phyloP scores from a whole-genome alignment of 2,888 invertebrate genomes.

The Spodoptera littoralis region DNA sequence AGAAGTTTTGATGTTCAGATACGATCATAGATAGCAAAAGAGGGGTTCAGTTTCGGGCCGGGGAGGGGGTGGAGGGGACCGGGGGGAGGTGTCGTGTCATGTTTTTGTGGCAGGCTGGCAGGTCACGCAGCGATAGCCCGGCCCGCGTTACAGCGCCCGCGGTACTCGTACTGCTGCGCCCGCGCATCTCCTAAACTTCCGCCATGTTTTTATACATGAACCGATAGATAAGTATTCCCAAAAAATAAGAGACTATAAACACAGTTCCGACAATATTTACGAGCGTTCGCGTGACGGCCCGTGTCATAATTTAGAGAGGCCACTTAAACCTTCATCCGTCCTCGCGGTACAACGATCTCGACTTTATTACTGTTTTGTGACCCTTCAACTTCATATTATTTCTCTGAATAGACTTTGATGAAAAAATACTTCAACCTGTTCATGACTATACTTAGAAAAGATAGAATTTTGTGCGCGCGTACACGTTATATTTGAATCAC shows the following conservation, averaged over 20 bases:
- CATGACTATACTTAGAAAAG: too few relatives aligned
- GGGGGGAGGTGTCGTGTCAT: constrained; percentile 8
- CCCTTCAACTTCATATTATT: constrained; percentile 72
- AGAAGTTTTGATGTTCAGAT: constrained; percentile 54
- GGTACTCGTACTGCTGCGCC: constrained; percentile 39
- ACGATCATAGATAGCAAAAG: constrained; percentile 61
- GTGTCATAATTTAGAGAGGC: constrained; percentile 54
- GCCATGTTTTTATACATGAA: constrained; percentile 55
- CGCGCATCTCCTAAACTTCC: constrained; percentile 23
- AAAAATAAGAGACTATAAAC: constrained; percentile 66
- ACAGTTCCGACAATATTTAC: constrained; percentile 68
- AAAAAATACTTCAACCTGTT: background rate
- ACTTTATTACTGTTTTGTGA: constrained; percentile 67
- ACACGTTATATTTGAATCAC: too few relatives aligned
- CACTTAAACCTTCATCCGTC: constrained; percentile 79
- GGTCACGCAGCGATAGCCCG: constrained; percentile 73
- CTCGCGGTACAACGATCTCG: constrained; percentile 57
- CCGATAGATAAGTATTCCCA: constrained; percentile 70
- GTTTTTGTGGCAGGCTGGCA: constrained; percentile 58
- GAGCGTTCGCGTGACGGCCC: constrained; percentile 49
- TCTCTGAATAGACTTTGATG: constrained; percentile 61
- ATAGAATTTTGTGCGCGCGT: too few relatives aligned
- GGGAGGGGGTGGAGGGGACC: background rate
- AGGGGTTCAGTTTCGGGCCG: background rate
- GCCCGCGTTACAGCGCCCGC: constrained; percentile 5